Conservation (phyloP, 2,797 vertebrate species). For the Pseudochaenichthys georgianus region DNA sequence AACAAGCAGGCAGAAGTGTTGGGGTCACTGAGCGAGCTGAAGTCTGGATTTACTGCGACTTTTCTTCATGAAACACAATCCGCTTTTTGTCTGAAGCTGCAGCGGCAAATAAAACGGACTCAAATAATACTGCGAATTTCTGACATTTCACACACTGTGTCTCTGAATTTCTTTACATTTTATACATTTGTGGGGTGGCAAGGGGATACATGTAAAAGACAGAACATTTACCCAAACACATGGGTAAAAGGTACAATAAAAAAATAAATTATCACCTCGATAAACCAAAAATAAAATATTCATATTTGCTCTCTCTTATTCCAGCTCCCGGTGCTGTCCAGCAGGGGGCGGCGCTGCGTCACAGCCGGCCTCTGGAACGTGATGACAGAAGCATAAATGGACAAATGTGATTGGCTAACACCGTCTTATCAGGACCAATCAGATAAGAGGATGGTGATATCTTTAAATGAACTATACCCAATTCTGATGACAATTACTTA, state of each 20-base stretch:
- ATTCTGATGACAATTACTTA: conserved; percentile 17
- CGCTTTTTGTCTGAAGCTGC: conserved; percentile 4
- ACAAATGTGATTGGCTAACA: conserved; percentile 50
- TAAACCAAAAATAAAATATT: conserved; percentile 77
- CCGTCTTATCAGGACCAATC: conserved; percentile 37
- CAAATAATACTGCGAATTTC: conserved; percentile 56
- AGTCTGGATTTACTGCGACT: conserved; percentile 33
- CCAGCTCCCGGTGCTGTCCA: conserved; percentile 47
- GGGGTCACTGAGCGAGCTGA: conserved; percentile 24
- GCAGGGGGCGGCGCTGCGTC: conserved; percentile 54
- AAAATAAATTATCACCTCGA: conserved; percentile 79
- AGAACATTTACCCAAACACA: conserved; percentile 52
- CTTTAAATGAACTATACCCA: not conserved
- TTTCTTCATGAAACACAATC: not conserved
- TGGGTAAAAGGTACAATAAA: conserved; percentile 67
- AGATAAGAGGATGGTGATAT: conserved; percentile 21
- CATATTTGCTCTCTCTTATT: conserved; percentile 49
- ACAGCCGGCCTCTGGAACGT: conserved; percentile 30
- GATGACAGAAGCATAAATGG: conserved; percentile 34
- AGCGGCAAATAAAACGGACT: conserved; percentile 34
- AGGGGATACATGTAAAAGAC: conserved; percentile 50
- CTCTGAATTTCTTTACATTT: conserved; percentile 57
- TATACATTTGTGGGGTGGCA: conserved; percentile 40
- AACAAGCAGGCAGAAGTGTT: conserved; percentile 14
- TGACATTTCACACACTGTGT: conserved; percentile 33